These are phyloP conservation scores for Nowickia ferox DNA, from an alignment of 2,888 invertebrate species.

Conservation along the genomic window DNA sequence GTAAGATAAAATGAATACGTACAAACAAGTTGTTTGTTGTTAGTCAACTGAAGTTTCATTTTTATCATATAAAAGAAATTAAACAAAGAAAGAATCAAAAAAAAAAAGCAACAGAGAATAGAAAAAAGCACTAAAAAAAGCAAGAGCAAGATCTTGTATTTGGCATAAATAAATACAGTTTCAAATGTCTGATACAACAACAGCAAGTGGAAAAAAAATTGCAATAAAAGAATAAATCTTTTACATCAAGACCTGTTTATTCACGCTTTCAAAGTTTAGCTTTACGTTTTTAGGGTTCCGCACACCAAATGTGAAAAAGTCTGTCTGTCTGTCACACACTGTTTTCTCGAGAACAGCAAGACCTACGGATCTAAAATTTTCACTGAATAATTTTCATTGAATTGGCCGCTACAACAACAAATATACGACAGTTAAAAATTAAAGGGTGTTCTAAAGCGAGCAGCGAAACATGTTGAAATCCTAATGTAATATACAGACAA, in stretches of 20 bases:
- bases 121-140: slow-evolving; percentile 41
- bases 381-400: no score
- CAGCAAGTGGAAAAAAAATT: slow-evolving; percentile 34
- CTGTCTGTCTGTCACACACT: no score
- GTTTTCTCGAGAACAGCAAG: no score
- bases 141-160: slow-evolving; percentile 62
- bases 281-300: not conserved
- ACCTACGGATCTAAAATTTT: no score
- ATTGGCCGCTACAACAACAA: no score
- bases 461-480: no score
- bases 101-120: slow-evolving; percentile 51
- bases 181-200: slow-evolving; percentile 49
- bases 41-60: slow-evolving; percentile 62
- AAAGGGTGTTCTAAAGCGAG: no score
- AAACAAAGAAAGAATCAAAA: slow-evolving; percentile 51
- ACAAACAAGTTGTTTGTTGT: slow-evolving; percentile 59
- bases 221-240: slow-evolving; percentile 15
- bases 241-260: slow-evolving; percentile 36
- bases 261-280: not conserved
- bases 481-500: no score
- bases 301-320: no score
- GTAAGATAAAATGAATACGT: slow-evolving; percentile 52
- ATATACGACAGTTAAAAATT: no score
- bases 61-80: slow-evolving; percentile 65
- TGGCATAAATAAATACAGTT: slow-evolving; percentile 56